Evolutionary conservation across 2,113 vertebrate genomes (phyloP).

Genomic region (Turnix velox): DNA sequence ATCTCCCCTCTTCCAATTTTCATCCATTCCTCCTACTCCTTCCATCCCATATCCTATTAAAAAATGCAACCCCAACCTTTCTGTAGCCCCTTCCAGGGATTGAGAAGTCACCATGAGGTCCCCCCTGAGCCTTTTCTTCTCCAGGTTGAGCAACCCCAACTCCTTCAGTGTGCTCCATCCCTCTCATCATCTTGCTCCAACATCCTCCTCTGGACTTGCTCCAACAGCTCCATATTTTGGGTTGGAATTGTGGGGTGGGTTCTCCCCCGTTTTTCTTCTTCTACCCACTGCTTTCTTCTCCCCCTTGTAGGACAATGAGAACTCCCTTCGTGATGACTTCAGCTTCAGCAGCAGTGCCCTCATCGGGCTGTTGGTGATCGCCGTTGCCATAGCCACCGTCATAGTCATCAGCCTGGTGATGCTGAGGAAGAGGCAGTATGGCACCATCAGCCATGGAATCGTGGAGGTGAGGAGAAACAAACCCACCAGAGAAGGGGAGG

Average conservation of each 20-base stretch:
- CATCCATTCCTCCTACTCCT: too few species aligned
- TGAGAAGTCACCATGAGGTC: too few species aligned
- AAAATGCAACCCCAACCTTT: too few species aligned
- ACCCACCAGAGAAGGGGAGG: too few species aligned
- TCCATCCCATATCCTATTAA: too few species aligned
- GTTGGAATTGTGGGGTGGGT: neutral
- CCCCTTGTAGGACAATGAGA: constrained; percentile 79
- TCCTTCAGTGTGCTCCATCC: too few species aligned
- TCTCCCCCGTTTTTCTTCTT: neutral
- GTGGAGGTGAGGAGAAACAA: constrained; percentile 90
- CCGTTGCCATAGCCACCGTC: constrained; percentile 92
- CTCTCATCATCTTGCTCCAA: too few species aligned
- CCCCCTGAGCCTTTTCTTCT: too few species aligned
- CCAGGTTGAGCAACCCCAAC: too few species aligned
- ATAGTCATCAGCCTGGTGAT: constrained; percentile 97
- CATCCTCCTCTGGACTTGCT: too few species aligned
- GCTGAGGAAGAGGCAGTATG: constrained; percentile 94
- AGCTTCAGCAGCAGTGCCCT: constrained; percentile 91
- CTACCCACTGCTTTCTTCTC: neutral
- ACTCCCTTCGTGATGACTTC: constrained; percentile 86
- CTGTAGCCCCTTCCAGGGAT: too few species aligned
- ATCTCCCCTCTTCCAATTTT: too few species aligned
- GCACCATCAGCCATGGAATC: constrained; percentile 97
- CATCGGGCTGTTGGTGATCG: constrained; percentile 92
- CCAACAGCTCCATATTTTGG: neutral